These are phyloP conservation scores for Sebastolobus altivelis DNA, from an alignment of 2,797 vertebrate genomes.

Conservation along the genomic window DNA sequence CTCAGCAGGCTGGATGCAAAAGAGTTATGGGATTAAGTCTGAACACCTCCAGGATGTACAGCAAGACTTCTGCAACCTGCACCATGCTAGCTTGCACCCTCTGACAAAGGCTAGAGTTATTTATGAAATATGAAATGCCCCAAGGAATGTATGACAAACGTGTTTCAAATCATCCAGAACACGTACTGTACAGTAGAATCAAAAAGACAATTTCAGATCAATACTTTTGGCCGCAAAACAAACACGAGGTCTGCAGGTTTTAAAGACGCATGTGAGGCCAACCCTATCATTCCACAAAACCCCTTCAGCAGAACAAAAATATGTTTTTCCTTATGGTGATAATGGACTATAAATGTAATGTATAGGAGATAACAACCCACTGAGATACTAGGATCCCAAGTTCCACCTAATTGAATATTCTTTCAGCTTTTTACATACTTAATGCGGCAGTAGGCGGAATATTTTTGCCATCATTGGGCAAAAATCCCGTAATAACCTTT, in stretches of 20 bases:
- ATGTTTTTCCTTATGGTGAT: neutral
- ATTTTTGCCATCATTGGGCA: too few relatives aligned
- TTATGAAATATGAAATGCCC: neutral
- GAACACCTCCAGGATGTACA: constrained; percentile 10
- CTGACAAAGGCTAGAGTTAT: neutral
- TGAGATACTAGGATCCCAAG: neutral
- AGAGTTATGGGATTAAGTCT: constrained; percentile 7
- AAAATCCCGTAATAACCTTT: too few relatives aligned
- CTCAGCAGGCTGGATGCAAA: constrained; percentile 4
- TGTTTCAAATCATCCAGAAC: neutral
- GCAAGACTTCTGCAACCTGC: neutral
- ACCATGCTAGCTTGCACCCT: neutral
- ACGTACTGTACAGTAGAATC: neutral
- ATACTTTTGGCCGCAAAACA: neutral
- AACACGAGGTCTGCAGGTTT: neutral
- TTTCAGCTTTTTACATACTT: too few relatives aligned
- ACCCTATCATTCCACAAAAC: neutral
- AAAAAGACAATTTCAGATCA: neutral
- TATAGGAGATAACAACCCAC: neutral
- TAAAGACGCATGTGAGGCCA: neutral
- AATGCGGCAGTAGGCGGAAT: too few relatives aligned
- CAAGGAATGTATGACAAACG: neutral
- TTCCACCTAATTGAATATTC: too few relatives aligned
- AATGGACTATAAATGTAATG: neutral
- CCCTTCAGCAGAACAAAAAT: neutral